phyloP scores from a whole-genome alignment of 2,888 invertebrate species.

The Drosophila siamana region DNA sequence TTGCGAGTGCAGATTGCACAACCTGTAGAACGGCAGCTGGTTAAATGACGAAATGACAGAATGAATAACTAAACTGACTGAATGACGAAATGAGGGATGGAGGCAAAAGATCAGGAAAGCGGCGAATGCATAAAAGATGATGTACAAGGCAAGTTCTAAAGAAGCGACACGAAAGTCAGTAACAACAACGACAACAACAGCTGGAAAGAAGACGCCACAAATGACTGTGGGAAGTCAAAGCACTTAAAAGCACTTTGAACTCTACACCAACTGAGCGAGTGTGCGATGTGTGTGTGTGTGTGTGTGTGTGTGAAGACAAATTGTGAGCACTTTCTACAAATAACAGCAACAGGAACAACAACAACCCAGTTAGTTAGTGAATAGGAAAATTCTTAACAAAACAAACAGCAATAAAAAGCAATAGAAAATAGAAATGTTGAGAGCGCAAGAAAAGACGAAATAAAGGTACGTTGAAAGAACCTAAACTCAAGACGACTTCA shows the following conservation, averaged over 20 bases:
- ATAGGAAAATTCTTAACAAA: constrained; percentile 63
- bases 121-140: constrained; percentile 65
- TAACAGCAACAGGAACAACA: constrained; percentile 41
- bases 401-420: constrained; percentile 41
- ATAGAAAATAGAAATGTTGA: constrained; percentile 2
- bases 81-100: constrained; percentile 14
- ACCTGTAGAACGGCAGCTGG: constrained; percentile 31
- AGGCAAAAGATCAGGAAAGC: constrained; percentile 57
- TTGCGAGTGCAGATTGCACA: constrained; percentile 38
- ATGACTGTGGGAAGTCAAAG: constrained; percentile 79
- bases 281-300: constrained; percentile 16
- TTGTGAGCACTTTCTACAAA: constrained; percentile 67
- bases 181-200: constrained; percentile 30
- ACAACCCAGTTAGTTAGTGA: constrained; percentile 68
- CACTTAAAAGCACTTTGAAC: constrained; percentile 79
- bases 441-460: constrained; percentile 13
- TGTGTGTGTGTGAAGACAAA: constrained; percentile 43
- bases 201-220: constrained; percentile 27
- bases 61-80: constrained; percentile 5
- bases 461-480: constrained; percentile 15
- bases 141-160: constrained; percentile 71
- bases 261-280: constrained; percentile 30
- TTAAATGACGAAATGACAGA: constrained; percentile 5
- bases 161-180: constrained; percentile 50
- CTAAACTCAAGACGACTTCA: not conserved